phyloP scores from a whole-genome alignment of 2,113 vertebrate genomes.

The Anser cygnoides region DNA sequence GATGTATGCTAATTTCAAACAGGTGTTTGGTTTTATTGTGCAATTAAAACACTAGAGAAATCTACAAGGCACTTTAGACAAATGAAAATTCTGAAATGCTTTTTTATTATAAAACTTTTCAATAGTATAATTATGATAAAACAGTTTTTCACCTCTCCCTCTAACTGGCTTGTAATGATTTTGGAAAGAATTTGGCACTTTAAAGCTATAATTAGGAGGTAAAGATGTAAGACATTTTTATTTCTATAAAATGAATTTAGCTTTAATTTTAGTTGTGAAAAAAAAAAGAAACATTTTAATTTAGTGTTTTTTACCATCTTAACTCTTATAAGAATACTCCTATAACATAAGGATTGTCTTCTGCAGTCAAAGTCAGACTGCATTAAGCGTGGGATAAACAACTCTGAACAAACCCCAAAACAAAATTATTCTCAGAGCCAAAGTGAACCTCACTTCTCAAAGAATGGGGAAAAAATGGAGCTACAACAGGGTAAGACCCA shows the following conservation, averaged over 20 bases:
- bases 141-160: not conserved
- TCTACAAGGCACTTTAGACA: not conserved
- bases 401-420: not conserved
- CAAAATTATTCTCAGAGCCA: not conserved
- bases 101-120: conserved; percentile 8
- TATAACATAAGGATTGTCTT: not conserved
- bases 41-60: conserved; percentile 15
- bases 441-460: not conserved
- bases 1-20: conserved; percentile 41
- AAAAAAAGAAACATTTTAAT: not conserved
- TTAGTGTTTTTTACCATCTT: not conserved
- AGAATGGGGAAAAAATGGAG: not conserved
- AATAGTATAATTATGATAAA: conserved; percentile 10
- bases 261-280: not conserved
- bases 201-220: not conserved
- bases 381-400: not conserved
- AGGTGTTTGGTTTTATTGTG: conserved; percentile 31
- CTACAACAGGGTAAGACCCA: not conserved
- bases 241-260: not conserved
- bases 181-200: conserved; percentile 4
- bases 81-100: conserved; percentile 15
- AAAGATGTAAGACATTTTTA: not conserved
- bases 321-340: not conserved
- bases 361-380: not conserved
- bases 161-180: not conserved